A percentile compares a stretch with the other conserved stretches of the same genome.
phyloP scores from a whole-genome alignment of 2,797 vertebrate genomes.

The Antennarius maculatus region DNA sequence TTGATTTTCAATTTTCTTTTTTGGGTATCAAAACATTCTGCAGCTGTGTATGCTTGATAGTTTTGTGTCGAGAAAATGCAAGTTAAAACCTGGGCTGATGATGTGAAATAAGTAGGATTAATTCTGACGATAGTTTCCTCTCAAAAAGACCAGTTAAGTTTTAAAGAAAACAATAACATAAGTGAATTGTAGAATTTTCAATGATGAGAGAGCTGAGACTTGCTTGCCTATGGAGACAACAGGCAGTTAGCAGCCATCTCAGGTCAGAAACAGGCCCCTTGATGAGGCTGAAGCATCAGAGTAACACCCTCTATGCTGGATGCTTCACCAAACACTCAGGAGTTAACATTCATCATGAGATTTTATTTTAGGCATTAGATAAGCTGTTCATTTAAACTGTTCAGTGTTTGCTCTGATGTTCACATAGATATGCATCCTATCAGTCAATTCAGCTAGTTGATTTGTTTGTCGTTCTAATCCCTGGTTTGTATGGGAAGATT shows the following conservation, averaged over 20 bases:
- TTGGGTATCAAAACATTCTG: conserved; percentile 13
- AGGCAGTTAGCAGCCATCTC: conserved; percentile 56
- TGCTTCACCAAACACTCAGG: conserved; percentile 42
- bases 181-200: conserved; percentile 61
- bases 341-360: conserved; percentile 40
- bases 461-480: conserved; percentile 14
- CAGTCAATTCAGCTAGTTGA: conserved; percentile 26
- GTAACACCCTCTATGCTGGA: conserved; percentile 40
- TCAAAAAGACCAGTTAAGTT: conserved; percentile 20
- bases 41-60: conserved; percentile 10
- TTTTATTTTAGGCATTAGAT: conserved; percentile 17
- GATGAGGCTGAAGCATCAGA: conserved; percentile 57
- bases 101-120: conserved; percentile 44
- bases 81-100: conserved; percentile 14
- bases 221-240: conserved; percentile 57
- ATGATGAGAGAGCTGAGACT: conserved; percentile 46
- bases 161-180: conserved; percentile 49
- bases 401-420: conserved; percentile 18
- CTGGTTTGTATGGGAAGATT: conserved; percentile 2
- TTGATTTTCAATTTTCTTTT: neutral
- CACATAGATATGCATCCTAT: neutral
- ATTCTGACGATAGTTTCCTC: conserved; percentile 24
- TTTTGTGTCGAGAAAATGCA: conserved; percentile 18
- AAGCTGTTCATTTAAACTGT: conserved; percentile 1
- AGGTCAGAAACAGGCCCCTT: conserved; percentile 55